Conservation (phyloP, 2,888 invertebrate species). For the Phania funesta region DNA sequence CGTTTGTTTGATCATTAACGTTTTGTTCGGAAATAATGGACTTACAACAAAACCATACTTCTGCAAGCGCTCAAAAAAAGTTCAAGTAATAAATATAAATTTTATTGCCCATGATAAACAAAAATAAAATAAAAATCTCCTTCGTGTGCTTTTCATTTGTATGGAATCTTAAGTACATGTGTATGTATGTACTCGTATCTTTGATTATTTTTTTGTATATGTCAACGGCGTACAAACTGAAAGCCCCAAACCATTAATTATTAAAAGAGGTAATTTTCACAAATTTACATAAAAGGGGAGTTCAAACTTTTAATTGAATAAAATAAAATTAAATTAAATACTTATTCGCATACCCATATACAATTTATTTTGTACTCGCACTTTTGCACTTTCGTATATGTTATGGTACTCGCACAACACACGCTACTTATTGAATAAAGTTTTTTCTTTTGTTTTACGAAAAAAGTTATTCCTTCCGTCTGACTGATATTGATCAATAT, state of each 20-base stretch:
- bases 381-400: too few species aligned
- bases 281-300: slow-evolving; percentile 62
- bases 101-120: background rate
- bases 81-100: slow-evolving; percentile 24
- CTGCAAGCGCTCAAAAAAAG: slow-evolving; percentile 26
- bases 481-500: slow-evolving; percentile 66
- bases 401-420: too few species aligned
- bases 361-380: too few species aligned
- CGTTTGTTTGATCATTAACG: slow-evolving; percentile 14
- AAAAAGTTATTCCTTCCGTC: slow-evolving; percentile 58
- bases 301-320: slow-evolving; percentile 63
- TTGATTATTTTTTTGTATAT: slow-evolving; percentile 41
- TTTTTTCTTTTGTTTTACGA: slow-evolving; percentile 3
- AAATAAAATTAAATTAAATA: background rate
- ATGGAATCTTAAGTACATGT: slow-evolving; percentile 1
- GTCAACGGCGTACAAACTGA: slow-evolving; percentile 15
- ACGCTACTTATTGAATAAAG: background rate
- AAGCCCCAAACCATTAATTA: slow-evolving; percentile 52
- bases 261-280: slow-evolving; percentile 53
- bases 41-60: background rate
- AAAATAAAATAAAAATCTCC: background rate
- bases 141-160: background rate
- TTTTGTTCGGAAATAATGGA: slow-evolving; percentile 17
- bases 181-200: slow-evolving; percentile 16
- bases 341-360: background rate